phyloP scores from a whole-genome alignment of 1,140 invertebrate species.

The Drosophila virilis region DNA sequence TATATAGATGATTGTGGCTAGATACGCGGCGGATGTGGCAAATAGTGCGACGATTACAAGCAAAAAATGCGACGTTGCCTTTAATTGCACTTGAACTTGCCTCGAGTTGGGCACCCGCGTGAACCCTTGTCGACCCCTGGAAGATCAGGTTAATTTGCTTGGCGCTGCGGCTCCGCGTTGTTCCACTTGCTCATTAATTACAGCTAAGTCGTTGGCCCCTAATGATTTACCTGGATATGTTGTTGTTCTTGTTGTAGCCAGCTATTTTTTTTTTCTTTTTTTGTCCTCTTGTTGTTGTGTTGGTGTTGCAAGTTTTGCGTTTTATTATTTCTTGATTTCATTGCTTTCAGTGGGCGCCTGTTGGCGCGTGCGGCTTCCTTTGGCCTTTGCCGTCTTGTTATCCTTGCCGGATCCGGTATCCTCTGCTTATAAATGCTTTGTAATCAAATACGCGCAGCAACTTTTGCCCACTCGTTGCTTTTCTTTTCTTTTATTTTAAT shows the following conservation, averaged over 20 bases:
- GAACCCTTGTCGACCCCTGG: constrained; percentile 16
- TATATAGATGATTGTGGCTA: too few relatives aligned
- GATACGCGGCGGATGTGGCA: too few relatives aligned
- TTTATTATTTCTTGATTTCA: constrained; percentile 64
- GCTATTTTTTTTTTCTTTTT: too few relatives aligned
- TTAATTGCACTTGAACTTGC: constrained; percentile 71
- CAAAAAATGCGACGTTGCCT: constrained; percentile 57
- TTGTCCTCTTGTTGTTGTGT: constrained; percentile 18
- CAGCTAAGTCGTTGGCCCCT: constrained; percentile 57
- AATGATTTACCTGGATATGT: constrained; percentile 72
- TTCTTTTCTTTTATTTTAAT: constrained; percentile 20
- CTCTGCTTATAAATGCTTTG: constrained; percentile 65
- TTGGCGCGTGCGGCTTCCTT: constrained; percentile 36
- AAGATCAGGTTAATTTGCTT: constrained; percentile 77
- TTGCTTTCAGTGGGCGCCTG: constrained; percentile 14
- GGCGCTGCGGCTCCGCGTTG: constrained; percentile 49
- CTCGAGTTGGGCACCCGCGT: constrained; percentile 20
- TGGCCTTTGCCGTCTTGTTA: constrained; percentile 32
- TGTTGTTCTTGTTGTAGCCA: constrained; percentile 22
- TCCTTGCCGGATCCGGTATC: constrained; percentile 19
- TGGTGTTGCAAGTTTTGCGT: constrained; percentile 22
- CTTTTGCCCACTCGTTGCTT: constrained; percentile 29
- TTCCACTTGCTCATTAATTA: constrained; percentile 78
- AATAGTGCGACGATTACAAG: constrained; percentile 65
- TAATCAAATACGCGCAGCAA: constrained; percentile 64